These are phyloP conservation scores for Micrastur ruficollis DNA, from an alignment of 2,797 vertebrate species.

Conservation along the genomic window DNA sequence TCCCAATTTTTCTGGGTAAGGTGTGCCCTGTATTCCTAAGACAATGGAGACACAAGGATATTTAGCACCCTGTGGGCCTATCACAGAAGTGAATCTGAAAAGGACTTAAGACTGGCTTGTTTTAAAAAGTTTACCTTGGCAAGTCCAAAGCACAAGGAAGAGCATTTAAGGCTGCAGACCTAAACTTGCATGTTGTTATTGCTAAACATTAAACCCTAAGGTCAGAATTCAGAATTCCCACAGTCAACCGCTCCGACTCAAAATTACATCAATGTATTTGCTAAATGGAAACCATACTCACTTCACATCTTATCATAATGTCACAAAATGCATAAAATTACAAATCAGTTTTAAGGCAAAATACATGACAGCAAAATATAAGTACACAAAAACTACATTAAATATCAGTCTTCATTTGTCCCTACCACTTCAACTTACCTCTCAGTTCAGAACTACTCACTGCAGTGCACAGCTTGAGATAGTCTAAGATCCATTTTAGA, in stretches of 20 bases:
- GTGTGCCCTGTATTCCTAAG: neutral
- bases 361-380: slow-evolving; percentile 85
- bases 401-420: slow-evolving; percentile 88
- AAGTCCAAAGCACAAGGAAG: slow-evolving; percentile 35
- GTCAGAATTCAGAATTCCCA: slow-evolving; percentile 56
- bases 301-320: slow-evolving; percentile 76
- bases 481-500: slow-evolving; percentile 79
- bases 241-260: slow-evolving; percentile 51
- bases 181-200: slow-evolving; percentile 23
- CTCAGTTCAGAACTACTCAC: slow-evolving; percentile 59
- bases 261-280: slow-evolving; percentile 72
- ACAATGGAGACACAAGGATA: neutral
- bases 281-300: slow-evolving; percentile 78
- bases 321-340: slow-evolving; percentile 79
- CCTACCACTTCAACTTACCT: slow-evolving; percentile 79
- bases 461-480: slow-evolving; percentile 71
- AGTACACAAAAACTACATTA: slow-evolving; percentile 96
- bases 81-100: slow-evolving; percentile 1
- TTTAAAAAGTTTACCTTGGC: slow-evolving; percentile 57
- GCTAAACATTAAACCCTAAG: slow-evolving; percentile 60
- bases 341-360: slow-evolving; percentile 82
- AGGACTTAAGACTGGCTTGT: slow-evolving; percentile 32
- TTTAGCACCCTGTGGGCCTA: neutral
- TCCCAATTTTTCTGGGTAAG: neutral
- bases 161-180: slow-evolving; percentile 54